These are phyloP conservation scores for Gila robusta DNA, from an alignment of 2,797 vertebrate genomes.

Conservation along the genomic window DNA sequence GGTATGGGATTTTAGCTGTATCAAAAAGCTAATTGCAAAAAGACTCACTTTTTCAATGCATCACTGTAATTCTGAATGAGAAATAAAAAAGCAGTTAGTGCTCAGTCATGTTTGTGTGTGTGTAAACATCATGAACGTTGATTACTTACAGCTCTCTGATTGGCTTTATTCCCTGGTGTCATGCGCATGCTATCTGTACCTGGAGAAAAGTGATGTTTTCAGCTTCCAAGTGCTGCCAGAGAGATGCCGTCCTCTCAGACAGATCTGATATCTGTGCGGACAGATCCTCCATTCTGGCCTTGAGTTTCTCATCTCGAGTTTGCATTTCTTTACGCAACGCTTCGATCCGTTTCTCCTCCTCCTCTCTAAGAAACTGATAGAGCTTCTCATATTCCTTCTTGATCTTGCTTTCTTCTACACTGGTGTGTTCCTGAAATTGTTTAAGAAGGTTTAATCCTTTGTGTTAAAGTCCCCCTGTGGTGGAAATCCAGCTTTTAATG, in stretches of 20 bases:
- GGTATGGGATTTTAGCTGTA: neutral
- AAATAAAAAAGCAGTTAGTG: neutral
- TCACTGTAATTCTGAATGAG: constrained; percentile 19
- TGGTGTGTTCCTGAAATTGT: constrained; percentile 28
- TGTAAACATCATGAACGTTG: neutral
- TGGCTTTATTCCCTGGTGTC: neutral
- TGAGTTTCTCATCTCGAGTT: neutral
- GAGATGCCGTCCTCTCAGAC: constrained; percentile 24
- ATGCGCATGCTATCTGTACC: constrained; percentile 16
- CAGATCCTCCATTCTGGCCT: constrained; percentile 26
- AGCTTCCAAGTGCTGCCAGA: constrained; percentile 35
- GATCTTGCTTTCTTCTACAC: constrained; percentile 24
- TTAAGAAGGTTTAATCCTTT: neutral
- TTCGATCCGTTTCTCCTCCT: constrained; percentile 41
- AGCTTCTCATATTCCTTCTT: constrained; percentile 50
- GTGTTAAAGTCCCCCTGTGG: neutral
- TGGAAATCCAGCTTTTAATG: too few species aligned
- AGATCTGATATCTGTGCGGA: constrained; percentile 29
- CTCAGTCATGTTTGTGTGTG: neutral
- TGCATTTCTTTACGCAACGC: neutral
- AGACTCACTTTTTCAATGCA: neutral
- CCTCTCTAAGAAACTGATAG: constrained; percentile 42
- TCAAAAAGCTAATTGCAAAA: neutral
- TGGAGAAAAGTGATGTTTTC: constrained; percentile 50
- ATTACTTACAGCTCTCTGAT: neutral